Base-by-base conservation (phyloP, 92 coral and sea anemone genomes). In the Parazoanthus atlanticus region DNA sequence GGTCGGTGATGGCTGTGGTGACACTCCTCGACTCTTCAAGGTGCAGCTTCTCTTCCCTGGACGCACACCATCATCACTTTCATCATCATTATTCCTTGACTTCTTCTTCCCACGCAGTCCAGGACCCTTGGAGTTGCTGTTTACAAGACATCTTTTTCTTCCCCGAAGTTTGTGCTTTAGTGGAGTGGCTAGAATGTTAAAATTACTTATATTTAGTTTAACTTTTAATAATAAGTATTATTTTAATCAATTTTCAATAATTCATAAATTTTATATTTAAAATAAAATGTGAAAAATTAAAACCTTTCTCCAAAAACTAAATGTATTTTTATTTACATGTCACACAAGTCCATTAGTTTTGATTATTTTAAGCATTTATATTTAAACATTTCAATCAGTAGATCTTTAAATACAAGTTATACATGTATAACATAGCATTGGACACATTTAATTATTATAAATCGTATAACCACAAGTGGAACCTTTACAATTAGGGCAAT, bases 41-140 rank as follows among this genome's bases (percentile, higher is more conserved):
- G 99, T 97, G 64, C 99, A 97, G 81, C 96, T 97, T 82, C 99
- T 92, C 85, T 96, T 96, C 16, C 99, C 95, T 70, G 98, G 98
- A 10, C 99, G 91, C 80, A 89, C 76, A 9, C 93, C 93, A n/a
- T 93, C 98, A 86, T 95, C 99, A 82, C 96, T 92, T 30, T 94
- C 96, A 76, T 95, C 96, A 86, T 95, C 98, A 79, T 86, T 85
- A 73, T 92, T 94, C 79, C 93, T 95, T 16, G 94, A 77, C 78
- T 93, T 92, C 58, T 90, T 92, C 65, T 91, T 95, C 16, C 95
- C 93, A 13, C 88, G 84, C 21, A 90, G 86, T 34, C 93, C 91
- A 65, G 88, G 91, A 23, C 91, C 93, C 58, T 85, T 91, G 32
- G 93, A 79, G 12, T 94, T 88, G 34, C 94, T 89, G 46, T 94